Evolutionary conservation across 2,888 invertebrate genomes (phyloP), one percentile per base, ranked within the genome.

Genomic region (Hermaeophaga mercurialis): DNA sequence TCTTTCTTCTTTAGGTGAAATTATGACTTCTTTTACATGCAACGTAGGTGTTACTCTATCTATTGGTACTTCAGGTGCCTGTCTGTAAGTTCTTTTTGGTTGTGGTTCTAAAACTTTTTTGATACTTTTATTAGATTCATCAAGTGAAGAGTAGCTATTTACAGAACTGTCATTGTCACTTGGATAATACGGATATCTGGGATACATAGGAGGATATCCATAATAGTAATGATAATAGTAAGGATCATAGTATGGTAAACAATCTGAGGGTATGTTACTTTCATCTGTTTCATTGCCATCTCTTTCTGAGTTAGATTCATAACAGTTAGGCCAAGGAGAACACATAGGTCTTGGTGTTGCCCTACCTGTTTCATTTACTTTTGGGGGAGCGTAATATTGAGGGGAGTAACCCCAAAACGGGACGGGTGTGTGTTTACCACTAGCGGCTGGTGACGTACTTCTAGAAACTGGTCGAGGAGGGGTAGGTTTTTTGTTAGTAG

Each of bases 101-200:
- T 22, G 31, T n/a, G 19, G 1, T 31, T 74, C 15, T 73, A 75
- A 0, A 75, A 77, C 18, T 19, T 76, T 74, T 19, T 77, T 48
- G 17, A 55, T 75, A 28, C 76, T 78, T 58, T 75, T 43, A 73
- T 24, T 75, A 76, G 57, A 61, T 45, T 59, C 55, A 15, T 56
- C 50, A 5, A 54, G n/a, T 1, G 79, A 78, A 5, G 77, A 78
- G 61, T 79, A 79, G n/a, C 77, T 78, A 36, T 70, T 70, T 36
- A 64, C 62, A 41, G 73, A 76, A 55, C 77, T 75, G 14, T 60
- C 64, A 36, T 76, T 73, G 38, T 63, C 66, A 12, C 62, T 60
- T 15, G 56, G 24, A 49, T 71, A 72, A 53, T 67, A 72, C 1
- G 67, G 68, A 44, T 73, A 70, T 1, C 71, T 71, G 3, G 73